These are phyloP conservation scores for Apolygus lucorum DNA, from an alignment of 1,140 invertebrate genomes.

Conservation along the genomic window DNA sequence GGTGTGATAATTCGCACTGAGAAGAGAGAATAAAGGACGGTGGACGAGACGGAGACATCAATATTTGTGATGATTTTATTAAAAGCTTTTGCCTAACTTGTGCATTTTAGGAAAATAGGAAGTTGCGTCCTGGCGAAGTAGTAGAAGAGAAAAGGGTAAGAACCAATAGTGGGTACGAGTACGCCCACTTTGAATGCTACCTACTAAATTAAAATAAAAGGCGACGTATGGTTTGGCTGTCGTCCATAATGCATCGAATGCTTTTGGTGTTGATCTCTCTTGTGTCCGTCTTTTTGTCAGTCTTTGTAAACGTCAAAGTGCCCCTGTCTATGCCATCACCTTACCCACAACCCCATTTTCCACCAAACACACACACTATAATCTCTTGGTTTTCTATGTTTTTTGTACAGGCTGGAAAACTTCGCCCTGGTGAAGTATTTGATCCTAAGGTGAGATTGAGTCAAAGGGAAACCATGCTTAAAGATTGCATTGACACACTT, in stretches of 20 bases:
- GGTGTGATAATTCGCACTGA: not conserved
- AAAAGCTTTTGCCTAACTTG: constrained; percentile 27
- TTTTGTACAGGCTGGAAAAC: constrained; percentile 55
- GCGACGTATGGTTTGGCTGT: constrained; percentile 13
- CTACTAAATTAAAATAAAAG: constrained; percentile 19
- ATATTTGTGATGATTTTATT: not conserved
- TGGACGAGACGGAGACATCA: constrained; percentile 4
- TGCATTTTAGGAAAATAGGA: constrained; percentile 63
- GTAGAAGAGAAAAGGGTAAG: constrained; percentile 89
- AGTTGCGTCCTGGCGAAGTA: constrained; percentile 86
- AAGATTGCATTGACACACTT: constrained; percentile 21
- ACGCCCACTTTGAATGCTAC: constrained; percentile 18
- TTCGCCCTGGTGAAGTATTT: constrained; percentile 68
- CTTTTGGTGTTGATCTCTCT: constrained; percentile 13
- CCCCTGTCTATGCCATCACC: constrained; percentile 25
- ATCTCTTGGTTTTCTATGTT: constrained; percentile 29
- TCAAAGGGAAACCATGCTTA: constrained; percentile 19
- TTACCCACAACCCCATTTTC: not conserved
- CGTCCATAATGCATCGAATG: constrained; percentile 1
- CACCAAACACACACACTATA: constrained; percentile 4
- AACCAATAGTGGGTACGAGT: not conserved
- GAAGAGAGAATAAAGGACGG: not conserved
- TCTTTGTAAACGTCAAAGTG: constrained; percentile 18
- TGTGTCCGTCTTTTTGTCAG: constrained; percentile 8
- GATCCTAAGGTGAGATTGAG: constrained; percentile 61